A percentile compares a stretch with the other conserved stretches of the same genome.
Conservation (phyloP, 2,888 invertebrate genomes). For the Pammene fasciana region DNA sequence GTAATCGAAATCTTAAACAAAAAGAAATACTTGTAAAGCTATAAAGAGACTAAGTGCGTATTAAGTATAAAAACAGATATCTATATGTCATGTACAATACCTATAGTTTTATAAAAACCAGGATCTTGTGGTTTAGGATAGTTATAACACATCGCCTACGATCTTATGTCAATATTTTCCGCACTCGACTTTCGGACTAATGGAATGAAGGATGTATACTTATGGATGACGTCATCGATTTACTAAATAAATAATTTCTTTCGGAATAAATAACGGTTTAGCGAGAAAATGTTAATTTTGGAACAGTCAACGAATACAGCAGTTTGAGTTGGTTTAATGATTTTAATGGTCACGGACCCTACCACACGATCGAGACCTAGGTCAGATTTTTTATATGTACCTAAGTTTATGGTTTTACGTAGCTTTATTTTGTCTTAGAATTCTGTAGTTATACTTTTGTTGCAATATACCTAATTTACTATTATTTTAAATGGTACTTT, state of each 20-base stretch:
- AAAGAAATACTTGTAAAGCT: not conserved
- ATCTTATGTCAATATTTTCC: constrained; percentile 27
- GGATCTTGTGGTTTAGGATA: constrained; percentile 18
- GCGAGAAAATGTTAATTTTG: not conserved
- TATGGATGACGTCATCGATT: constrained; percentile 3
- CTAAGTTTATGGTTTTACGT: too few species aligned
- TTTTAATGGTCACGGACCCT: too few species aligned
- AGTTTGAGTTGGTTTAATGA: too few species aligned
- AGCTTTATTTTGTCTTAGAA: too few species aligned
- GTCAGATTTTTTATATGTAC: too few species aligned
- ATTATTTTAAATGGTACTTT: too few species aligned
- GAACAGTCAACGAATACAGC: too few species aligned
- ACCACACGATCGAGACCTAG: too few species aligned
- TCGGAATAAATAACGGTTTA: not conserved
- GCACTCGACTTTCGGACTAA: constrained; percentile 15
- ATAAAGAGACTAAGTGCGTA: too few species aligned
- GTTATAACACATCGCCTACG: constrained; percentile 3
- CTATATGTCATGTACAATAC: not conserved
- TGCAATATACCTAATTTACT: too few species aligned
- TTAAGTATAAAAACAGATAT: not conserved
- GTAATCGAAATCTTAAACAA: not conserved
- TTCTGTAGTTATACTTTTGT: too few species aligned
- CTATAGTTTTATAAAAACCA: constrained; percentile 7
- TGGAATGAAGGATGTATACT: constrained; percentile 26
- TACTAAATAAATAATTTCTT: constrained; percentile 4